A percentile compares a stretch with the other conserved stretches of the same genome.
Evolutionary conservation across 2,797 vertebrate genomes (phyloP).

Genomic region (Staurois parvus): DNA sequence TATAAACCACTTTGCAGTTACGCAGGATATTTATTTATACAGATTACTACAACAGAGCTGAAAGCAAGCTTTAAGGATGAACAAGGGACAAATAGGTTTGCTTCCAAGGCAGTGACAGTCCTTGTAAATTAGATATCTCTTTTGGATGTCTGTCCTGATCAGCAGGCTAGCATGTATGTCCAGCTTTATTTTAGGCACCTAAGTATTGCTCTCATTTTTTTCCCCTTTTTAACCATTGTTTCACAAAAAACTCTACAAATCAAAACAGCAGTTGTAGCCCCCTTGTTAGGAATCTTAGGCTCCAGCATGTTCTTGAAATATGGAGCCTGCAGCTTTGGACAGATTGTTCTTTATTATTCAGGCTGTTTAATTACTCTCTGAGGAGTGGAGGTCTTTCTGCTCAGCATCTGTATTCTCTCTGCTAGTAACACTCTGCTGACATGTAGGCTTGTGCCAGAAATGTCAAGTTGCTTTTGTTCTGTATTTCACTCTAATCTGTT

Average conservation of each 20-base stretch:
- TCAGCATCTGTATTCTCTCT: constrained; percentile 17
- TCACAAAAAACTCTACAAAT: background rate
- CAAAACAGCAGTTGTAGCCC: background rate
- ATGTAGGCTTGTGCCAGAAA: constrained; percentile 2
- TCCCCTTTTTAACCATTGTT: no score
- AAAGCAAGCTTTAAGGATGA: no score
- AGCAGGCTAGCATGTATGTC: no score
- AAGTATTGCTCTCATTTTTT: no score
- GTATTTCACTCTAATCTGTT: background rate
- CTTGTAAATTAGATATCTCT: no score
- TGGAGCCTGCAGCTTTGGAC: background rate
- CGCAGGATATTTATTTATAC: no score
- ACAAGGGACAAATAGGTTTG: no score
- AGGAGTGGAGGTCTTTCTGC: constrained; percentile 4
- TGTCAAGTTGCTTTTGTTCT: background rate
- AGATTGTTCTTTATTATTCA: background rate
- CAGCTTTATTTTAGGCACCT: no score
- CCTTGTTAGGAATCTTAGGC: background rate
- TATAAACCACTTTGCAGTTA: no score
- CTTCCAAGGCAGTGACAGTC: no score
- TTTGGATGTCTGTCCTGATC: no score
- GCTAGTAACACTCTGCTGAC: background rate
- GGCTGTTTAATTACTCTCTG: background rate
- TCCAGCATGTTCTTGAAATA: background rate
- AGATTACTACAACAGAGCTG: no score